Evolutionary conservation across 2,797 vertebrate genomes (phyloP).

Genomic region (Margarornis squamiger): DNA sequence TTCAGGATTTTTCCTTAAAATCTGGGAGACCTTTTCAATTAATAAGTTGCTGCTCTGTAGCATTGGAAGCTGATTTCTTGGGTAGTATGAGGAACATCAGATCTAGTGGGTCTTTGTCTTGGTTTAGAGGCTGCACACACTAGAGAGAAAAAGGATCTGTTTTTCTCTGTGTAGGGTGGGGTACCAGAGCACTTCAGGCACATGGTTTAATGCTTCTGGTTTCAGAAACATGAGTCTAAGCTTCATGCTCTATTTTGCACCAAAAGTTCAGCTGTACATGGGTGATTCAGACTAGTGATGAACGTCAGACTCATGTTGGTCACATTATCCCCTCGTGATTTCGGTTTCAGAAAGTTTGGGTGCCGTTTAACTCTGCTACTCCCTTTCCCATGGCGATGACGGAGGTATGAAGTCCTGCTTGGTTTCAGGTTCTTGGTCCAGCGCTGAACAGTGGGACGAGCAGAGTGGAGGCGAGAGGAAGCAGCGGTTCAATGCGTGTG

Average conservation of each 20-base stretch:
- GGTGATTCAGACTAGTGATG: background rate
- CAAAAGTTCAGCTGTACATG: background rate
- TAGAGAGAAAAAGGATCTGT: background rate
- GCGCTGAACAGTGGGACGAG: background rate
- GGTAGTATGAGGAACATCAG: background rate
- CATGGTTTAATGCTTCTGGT: background rate
- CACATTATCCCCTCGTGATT: conserved; percentile 13
- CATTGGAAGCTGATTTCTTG: background rate
- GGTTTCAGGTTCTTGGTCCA: background rate
- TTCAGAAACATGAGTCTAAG: background rate
- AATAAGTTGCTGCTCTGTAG: background rate
- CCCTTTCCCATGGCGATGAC: background rate
- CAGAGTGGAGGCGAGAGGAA: background rate
- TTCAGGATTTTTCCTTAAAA: background rate
- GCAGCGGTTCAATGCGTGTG: background rate
- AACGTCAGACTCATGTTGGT: background rate
- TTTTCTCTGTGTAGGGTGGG: background rate
- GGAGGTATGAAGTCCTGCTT: background rate
- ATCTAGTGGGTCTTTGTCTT: background rate
- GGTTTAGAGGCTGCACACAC: background rate
- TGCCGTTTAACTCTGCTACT: background rate
- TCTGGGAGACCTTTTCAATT: background rate
- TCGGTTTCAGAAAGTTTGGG: background rate
- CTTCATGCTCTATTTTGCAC: background rate
- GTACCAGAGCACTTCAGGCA: background rate